Evolutionary conservation across 2,113 vertebrate species (phyloP).

Genomic region (Dicentrarchus labrax): DNA sequence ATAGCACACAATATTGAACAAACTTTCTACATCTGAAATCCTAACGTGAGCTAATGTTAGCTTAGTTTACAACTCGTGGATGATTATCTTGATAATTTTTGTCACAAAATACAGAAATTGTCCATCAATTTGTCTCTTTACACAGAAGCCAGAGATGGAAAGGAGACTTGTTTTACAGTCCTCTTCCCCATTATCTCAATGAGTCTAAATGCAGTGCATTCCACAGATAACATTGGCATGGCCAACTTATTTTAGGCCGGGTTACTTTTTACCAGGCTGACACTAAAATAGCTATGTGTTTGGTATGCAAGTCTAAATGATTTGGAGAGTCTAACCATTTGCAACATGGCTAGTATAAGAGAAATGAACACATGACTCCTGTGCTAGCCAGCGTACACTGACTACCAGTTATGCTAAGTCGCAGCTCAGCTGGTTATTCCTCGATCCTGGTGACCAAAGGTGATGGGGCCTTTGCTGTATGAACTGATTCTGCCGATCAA

Average conservation of each 20-base stretch:
- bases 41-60: too few species aligned
- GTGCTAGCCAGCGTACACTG: too few species aligned
- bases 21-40: too few species aligned
- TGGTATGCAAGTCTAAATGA: background rate
- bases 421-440: too few species aligned
- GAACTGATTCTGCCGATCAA: too few species aligned
- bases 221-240: constrained; percentile 65
- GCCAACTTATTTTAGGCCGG: constrained; percentile 47
- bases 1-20: too few species aligned
- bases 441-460: too few species aligned
- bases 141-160: background rate
- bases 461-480: too few species aligned
- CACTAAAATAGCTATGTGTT: constrained; percentile 1
- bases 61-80: background rate
- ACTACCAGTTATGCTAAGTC: too few species aligned
- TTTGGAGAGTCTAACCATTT: background rate
- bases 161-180: constrained; percentile 13
- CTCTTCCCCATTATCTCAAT: constrained; percentile 38
- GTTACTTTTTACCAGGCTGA: constrained; percentile 10
- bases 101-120: background rate
- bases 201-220: constrained; percentile 71
- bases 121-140: background rate
- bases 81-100: background rate
- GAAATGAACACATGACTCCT: too few species aligned
- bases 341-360: too few species aligned